phyloP scores from a whole-genome alignment of 1,140 invertebrate species.

The Drosophila sulfurigaster region DNA sequence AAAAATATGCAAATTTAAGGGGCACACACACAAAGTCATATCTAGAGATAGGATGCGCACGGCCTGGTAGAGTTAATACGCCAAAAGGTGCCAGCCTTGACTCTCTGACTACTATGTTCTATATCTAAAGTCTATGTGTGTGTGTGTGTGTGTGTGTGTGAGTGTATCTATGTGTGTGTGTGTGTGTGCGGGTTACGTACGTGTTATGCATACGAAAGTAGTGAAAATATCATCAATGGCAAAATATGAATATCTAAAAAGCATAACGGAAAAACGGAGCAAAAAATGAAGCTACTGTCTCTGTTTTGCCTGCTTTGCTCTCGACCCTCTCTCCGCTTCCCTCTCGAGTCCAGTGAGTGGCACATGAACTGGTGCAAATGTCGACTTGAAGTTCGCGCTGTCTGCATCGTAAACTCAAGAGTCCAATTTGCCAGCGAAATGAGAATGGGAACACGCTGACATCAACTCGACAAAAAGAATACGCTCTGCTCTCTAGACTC shows the following conservation, averaged over 20 bases:
- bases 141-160: slow-evolving; percentile 12
- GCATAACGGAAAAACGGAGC: slow-evolving; percentile 76
- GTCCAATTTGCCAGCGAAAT: slow-evolving; percentile 50
- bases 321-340: not conserved
- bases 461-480: not conserved
- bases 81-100: slow-evolving; percentile 51
- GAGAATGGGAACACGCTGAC: slow-evolving; percentile 1
- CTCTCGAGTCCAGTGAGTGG: not conserved
- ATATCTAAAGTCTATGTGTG: slow-evolving; percentile 29
- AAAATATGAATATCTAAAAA: slow-evolving; percentile 83
- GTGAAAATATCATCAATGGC: slow-evolving; percentile 82
- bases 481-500: not conserved
- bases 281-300: slow-evolving; percentile 48
- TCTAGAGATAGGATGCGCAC: slow-evolving; percentile 25
- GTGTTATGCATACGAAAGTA: slow-evolving; percentile 83
- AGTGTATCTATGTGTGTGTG: slow-evolving; percentile 28
- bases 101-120: slow-evolving; percentile 4
- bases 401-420: slow-evolving; percentile 38
- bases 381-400: slow-evolving; percentile 70
- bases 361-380: slow-evolving; percentile 76
- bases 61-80: slow-evolving; percentile 69
- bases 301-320: not conserved
- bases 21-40: slow-evolving; percentile 12
- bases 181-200: slow-evolving; percentile 54
- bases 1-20: slow-evolving; percentile 80